phyloP scores from a whole-genome alignment of 2,888 invertebrate genomes.

The Corbicula japonica region DNA sequence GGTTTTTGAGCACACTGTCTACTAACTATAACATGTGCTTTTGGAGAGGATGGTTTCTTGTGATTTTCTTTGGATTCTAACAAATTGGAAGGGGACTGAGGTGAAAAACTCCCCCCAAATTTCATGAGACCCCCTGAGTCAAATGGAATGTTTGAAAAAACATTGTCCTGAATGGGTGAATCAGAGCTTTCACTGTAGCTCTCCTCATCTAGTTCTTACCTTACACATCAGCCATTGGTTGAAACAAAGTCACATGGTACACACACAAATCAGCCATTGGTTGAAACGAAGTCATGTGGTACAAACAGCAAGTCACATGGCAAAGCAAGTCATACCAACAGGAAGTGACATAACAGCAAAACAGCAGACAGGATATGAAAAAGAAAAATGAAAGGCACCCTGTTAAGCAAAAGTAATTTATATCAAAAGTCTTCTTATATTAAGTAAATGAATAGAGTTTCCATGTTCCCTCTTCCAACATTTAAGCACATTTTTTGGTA shows the following conservation, averaged over 20 bases:
- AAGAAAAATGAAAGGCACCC: slow-evolving; percentile 70
- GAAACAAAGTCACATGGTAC: slow-evolving; percentile 38
- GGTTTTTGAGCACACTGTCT: too few relatives aligned
- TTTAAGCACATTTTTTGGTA: too few relatives aligned
- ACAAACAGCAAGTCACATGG: slow-evolving; percentile 24
- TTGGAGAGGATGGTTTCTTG: too few relatives aligned
- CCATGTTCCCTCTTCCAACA: too few relatives aligned
- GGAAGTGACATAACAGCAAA: too few relatives aligned
- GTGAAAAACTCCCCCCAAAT: slow-evolving; percentile 51
- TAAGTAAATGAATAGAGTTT: too few relatives aligned
- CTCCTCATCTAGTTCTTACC: slow-evolving; percentile 77
- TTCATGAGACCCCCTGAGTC: slow-evolving; percentile 45
- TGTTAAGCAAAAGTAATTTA: slow-evolving; percentile 69
- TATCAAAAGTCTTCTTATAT: too few relatives aligned
- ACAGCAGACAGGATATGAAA: slow-evolving; percentile 70
- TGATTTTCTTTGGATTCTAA: background rate
- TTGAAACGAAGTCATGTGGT: slow-evolving; percentile 24
- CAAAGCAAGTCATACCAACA: background rate
- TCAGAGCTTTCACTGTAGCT: slow-evolving; percentile 39
- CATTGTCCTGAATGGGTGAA: slow-evolving; percentile 44
- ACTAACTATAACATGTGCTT: too few relatives aligned
- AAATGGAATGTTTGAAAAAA: slow-evolving; percentile 39
- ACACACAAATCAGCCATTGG: slow-evolving; percentile 28
- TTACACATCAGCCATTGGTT: slow-evolving; percentile 76
- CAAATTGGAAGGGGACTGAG: slow-evolving; percentile 24